Percentiles rank a stretch among this genome's conserved stretches.
phyloP scores from a whole-genome alignment of 1,140 invertebrate species.

The Temnothorax longispinosus region DNA sequence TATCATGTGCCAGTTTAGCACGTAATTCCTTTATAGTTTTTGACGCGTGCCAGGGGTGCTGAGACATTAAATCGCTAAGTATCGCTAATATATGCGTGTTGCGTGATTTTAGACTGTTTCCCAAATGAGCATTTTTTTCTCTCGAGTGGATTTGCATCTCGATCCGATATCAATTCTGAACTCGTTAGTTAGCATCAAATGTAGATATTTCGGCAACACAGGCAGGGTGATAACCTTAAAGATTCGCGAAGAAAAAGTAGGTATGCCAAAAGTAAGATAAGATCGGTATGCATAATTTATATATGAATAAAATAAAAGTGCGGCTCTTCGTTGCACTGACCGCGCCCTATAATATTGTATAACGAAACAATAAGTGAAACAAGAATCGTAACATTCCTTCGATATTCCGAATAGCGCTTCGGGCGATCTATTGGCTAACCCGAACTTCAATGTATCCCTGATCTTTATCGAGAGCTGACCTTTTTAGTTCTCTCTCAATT shows the following conservation, averaged over 20 bases:
- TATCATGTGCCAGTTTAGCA: slow-evolving; percentile 12
- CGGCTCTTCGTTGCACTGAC: not conserved
- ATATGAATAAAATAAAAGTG: slow-evolving; percentile 20
- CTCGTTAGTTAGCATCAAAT: not conserved
- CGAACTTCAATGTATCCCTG: slow-evolving; percentile 32
- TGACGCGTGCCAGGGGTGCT: not conserved
- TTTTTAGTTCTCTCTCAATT: slow-evolving; percentile 40
- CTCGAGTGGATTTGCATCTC: not conserved
- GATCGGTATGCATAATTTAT: slow-evolving; percentile 19
- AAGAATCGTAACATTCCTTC: slow-evolving; percentile 27
- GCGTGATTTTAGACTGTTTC: not conserved
- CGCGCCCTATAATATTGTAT: slow-evolving; percentile 27
- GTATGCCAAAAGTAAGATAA: not conserved
- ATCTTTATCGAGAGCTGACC: slow-evolving; percentile 35
- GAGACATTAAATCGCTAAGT: not conserved
- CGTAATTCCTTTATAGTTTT: slow-evolving; percentile 8
- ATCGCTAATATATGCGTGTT: not conserved
- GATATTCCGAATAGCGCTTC: slow-evolving; percentile 23
- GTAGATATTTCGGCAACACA: not conserved
- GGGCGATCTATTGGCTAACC: slow-evolving; percentile 33
- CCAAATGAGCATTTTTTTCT: not conserved
- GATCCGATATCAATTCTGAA: slow-evolving; percentile 16
- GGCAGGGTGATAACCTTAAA: not conserved
- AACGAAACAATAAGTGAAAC: slow-evolving; percentile 22
- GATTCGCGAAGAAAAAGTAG: not conserved